phyloP scores from a whole-genome alignment of 2,888 invertebrate genomes.

The Sclerodermus sp. region DNA sequence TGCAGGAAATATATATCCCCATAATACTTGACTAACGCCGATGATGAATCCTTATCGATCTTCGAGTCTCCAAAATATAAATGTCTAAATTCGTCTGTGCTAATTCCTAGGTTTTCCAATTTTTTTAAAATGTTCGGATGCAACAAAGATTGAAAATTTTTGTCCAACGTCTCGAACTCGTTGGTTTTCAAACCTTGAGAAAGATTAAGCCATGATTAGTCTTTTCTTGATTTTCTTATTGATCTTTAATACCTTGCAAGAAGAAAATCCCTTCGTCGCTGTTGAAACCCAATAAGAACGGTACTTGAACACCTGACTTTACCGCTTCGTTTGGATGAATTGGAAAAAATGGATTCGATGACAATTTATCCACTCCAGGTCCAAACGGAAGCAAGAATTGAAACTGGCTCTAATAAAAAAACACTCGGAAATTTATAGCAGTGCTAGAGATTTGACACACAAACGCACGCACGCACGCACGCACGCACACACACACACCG shows the following conservation, averaged over 20 bases:
- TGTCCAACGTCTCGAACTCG: constrained; percentile 16
- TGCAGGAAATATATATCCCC: constrained; percentile 34
- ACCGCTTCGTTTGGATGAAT: constrained; percentile 17
- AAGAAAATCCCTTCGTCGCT: constrained; percentile 32
- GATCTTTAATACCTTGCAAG: constrained; percentile 8
- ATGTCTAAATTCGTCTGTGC: constrained; percentile 24
- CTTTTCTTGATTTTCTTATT: too few relatives aligned
- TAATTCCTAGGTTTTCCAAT: constrained; percentile 14
- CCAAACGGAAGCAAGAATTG: constrained; percentile 16
- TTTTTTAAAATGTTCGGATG: neutral
- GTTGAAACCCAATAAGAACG: constrained; percentile 39
- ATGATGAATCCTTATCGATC: constrained; percentile 9
- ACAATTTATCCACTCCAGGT: constrained; percentile 33
- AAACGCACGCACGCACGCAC: too few relatives aligned
- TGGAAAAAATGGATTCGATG: constrained; percentile 36
- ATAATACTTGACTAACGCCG: constrained; percentile 10
- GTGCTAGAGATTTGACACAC: too few relatives aligned
- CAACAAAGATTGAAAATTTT: constrained; percentile 19
- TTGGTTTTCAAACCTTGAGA: constrained; percentile 3
- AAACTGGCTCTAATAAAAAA: constrained; percentile 23
- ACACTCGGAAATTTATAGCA: too few relatives aligned
- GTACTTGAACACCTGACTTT: constrained; percentile 33
- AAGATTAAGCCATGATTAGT: too few relatives aligned
- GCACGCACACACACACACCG: too few relatives aligned
- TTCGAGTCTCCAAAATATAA: constrained; percentile 37